phyloP scores from a whole-genome alignment of 2,888 invertebrate genomes.

The Molanna angustata region DNA sequence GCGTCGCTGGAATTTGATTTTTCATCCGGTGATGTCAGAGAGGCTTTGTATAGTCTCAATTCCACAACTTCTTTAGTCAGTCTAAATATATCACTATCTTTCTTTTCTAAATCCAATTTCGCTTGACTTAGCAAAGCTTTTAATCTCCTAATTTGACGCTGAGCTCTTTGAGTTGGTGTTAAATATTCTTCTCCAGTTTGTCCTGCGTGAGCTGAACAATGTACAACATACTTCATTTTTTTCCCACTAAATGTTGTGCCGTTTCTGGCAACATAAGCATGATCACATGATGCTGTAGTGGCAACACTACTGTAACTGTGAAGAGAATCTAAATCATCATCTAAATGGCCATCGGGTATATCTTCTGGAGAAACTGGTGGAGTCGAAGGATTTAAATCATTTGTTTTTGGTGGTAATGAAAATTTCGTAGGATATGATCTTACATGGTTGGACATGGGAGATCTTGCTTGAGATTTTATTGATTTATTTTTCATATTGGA shows the following conservation, averaged over 20 bases:
- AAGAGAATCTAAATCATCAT: slow-evolving; percentile 73
- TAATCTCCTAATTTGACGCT: slow-evolving; percentile 74
- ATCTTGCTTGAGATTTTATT: slow-evolving; percentile 18
- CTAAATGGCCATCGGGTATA: slow-evolving; percentile 47
- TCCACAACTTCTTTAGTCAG: slow-evolving; percentile 79
- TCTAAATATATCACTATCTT: slow-evolving; percentile 77
- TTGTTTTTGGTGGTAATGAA: slow-evolving; percentile 17
- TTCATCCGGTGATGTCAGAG: slow-evolving; percentile 75
- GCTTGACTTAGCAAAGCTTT: slow-evolving; percentile 71
- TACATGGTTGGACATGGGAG: slow-evolving; percentile 26
- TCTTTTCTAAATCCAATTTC: slow-evolving; percentile 72
- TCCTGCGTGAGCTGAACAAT: slow-evolving; percentile 77
- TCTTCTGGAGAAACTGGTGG: slow-evolving; percentile 63
- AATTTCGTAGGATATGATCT: slow-evolving; percentile 29
- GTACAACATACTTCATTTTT: slow-evolving; percentile 77
- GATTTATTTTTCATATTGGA: slow-evolving; percentile 12
- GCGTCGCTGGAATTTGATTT: slow-evolving; percentile 75
- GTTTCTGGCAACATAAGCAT: slow-evolving; percentile 75
- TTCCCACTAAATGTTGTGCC: slow-evolving; percentile 69
- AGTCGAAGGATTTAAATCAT: slow-evolving; percentile 51
- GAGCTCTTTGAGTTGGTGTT: slow-evolving; percentile 84
- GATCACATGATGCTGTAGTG: slow-evolving; percentile 78
- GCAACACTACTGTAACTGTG: slow-evolving; percentile 77
- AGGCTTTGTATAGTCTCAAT: slow-evolving; percentile 74
- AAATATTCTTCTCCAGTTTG: slow-evolving; percentile 79